phyloP scores from a whole-genome alignment of 1,140 invertebrate genomes.

The Cyclargus thomasi region DNA sequence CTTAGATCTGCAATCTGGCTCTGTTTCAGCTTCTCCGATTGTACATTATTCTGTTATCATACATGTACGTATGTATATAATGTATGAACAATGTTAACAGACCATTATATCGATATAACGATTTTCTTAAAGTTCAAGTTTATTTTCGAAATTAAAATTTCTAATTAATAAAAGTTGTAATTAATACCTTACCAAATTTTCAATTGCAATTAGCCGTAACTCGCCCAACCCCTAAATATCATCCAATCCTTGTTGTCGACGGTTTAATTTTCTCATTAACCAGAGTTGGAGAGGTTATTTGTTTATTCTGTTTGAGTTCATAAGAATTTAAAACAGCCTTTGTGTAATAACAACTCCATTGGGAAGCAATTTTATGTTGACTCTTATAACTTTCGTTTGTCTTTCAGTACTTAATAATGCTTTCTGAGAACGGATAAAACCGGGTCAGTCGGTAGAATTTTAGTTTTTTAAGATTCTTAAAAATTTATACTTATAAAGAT shows the following conservation, averaged over 20 bases:
- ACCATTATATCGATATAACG: too few species aligned
- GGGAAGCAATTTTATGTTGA: constrained; percentile 10
- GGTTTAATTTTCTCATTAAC: constrained; percentile 10
- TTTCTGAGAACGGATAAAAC: not conserved
- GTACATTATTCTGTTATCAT: too few species aligned
- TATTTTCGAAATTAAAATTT: too few species aligned
- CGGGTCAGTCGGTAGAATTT: too few species aligned
- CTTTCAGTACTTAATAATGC: not conserved
- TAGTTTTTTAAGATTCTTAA: too few species aligned
- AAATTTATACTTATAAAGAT: too few species aligned
- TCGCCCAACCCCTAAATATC: not conserved
- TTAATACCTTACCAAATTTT: not conserved
- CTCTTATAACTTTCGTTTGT: not conserved
- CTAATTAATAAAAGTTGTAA: too few species aligned
- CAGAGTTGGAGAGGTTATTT: constrained; percentile 2
- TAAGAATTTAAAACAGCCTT: constrained; percentile 11
- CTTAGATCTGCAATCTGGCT: too few species aligned
- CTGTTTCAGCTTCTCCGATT: too few species aligned
- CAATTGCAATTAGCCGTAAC: not conserved
- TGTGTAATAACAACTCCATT: constrained; percentile 4
- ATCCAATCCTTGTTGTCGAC: not conserved
- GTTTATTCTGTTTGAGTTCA: constrained; percentile 13
- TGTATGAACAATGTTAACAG: too few species aligned
- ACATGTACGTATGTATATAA: too few species aligned
- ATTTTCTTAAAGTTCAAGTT: too few species aligned